Evolutionary conservation across 2,888 invertebrate genomes (phyloP), one percentile per base, ranked within the genome.

Genomic region (Eilema caniola): DNA sequence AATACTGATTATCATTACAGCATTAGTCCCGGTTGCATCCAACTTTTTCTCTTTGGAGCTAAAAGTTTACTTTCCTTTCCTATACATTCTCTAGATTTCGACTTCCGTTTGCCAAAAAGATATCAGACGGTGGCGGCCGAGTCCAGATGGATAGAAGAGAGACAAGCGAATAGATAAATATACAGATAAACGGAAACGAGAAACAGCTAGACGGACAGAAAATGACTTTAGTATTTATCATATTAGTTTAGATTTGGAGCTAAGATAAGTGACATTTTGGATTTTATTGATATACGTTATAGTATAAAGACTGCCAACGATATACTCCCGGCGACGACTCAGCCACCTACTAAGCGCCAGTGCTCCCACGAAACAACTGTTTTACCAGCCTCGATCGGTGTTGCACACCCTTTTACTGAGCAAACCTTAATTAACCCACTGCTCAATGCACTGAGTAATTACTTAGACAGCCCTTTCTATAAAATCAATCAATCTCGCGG

Each of bases 401-500:
- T 61, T 67, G 66, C 66, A 69, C 60, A 67, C 62, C 61, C 61
- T 62, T 70, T 60, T 67, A 61, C 70, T 81, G 73, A 75, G 72
- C 67, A 75, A 75, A 76, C 74, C 64, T 78, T 67, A 81, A 84
- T 80, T 81, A 82, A 74, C 67, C 33, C 77, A 76, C 70, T 66
- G 59, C 33, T 77, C 76, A 78, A 82, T 77, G 56, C 69, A 73
- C 62, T 67, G 37, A 74, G 75, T 72, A 71, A 76, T 80, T 76
- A 73, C 77, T 73, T 73, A 72, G 70, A 74, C 78, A 76, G 82
- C 78, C 81, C 77, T 82, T 84, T 82, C 80, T 75, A 65, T 82
- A 83, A 82, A 81, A 88, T 87, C 84, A 83, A 87, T 88, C 86
- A 87, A 82, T 82, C 78, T 86, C 86, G 84, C 85, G 83, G 85